phyloP scores from a whole-genome alignment of 2,113 vertebrate species.

The Chaetura pelagica region DNA sequence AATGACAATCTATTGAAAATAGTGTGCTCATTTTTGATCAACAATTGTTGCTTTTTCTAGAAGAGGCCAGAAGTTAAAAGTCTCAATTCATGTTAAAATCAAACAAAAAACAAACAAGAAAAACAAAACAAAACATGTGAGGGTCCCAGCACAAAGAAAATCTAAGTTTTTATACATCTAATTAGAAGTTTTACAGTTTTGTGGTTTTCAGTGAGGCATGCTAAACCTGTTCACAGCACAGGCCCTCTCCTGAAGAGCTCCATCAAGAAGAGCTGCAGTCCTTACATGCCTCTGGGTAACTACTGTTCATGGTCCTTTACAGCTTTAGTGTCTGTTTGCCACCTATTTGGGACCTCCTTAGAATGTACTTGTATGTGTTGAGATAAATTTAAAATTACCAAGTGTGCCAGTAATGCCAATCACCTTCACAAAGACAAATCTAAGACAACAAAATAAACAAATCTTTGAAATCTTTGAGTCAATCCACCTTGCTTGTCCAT shows the following conservation, averaged over 20 bases:
- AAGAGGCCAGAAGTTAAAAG: background rate
- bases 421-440: background rate
- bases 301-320: no score
- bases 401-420: background rate
- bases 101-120: no score
- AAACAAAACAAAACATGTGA: no score
- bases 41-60: background rate
- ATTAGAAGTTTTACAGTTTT: background rate
- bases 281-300: background rate
- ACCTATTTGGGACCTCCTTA: background rate
- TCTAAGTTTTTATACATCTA: background rate
- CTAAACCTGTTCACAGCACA: background rate
- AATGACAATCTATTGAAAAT: background rate
- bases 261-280: background rate
- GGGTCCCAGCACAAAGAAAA: background rate
- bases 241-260: no score
- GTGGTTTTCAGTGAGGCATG: background rate
- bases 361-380: background rate
- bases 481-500: background rate
- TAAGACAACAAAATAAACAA: background rate
- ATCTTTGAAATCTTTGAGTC: background rate
- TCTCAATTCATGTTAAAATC: background rate
- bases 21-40: background rate
- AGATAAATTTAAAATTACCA: background rate
- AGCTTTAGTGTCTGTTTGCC: background rate